Evolutionary conservation across 1,140 invertebrate genomes (phyloP), one percentile per base, ranked within the genome.

Genomic region (Aricia agestis): DNA sequence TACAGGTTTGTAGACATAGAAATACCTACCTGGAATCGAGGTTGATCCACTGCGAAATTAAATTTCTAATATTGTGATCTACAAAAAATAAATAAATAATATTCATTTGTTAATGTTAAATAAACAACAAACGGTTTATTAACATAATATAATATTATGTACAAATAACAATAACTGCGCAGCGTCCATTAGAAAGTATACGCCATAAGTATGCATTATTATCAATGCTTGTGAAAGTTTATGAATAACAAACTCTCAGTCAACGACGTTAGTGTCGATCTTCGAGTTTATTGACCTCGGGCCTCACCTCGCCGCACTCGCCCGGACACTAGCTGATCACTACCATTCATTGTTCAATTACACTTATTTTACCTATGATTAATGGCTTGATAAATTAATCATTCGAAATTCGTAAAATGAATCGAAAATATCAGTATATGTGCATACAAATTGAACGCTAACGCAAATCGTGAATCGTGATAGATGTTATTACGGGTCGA

Each of bases 251-350:
- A 79, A 79, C 75, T 79, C 78, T 79, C 82, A 82, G 80, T 79
- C 82, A 80, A 82, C 79, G 80, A 83, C 82, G 80, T 83, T 82
- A 79, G 71, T 74, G 79, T 78, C 76, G 76, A 83, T 83, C 75
- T 80, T 79, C 66, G 71, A 83, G 82, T 85, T 85, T 80, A 85
- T 72, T 83, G 83, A 85, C 83, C 83, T 79, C 67, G 11, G 75
- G 76, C 70, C 36, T 36, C 36, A 36, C 36, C 36, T 36, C 36
- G 9, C 36, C 36, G 71, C 68, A 72, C 78, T 79, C 81, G 76
- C 76, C 76, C 79, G 75, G 74, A 74, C 77, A 73, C 78, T 77
- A 82, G 79, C 82, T 78, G 78, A 79, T 82, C 78, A 79, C 81
- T 76, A 79, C 80, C 82, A 75, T 78, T 78, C 74, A 81, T 80